These are phyloP conservation scores for Pteronura brasiliensis DNA, from an alignment of 2,113 vertebrate species.

Conservation along the genomic window DNA sequence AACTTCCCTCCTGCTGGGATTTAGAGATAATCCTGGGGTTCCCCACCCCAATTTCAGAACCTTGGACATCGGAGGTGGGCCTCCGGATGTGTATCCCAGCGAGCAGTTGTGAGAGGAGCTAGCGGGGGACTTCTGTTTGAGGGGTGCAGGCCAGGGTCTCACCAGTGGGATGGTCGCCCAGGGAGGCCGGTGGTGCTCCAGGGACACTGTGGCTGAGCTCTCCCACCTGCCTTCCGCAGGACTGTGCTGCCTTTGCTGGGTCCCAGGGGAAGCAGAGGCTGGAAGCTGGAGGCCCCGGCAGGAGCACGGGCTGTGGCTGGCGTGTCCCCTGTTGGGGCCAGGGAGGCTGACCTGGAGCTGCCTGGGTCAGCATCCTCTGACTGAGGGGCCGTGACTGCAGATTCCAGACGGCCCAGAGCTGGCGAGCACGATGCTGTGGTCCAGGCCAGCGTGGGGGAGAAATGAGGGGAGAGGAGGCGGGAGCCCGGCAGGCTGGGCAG, in stretches of 20 bases:
- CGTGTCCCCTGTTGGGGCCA: not conserved
- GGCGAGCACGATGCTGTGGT: not conserved
- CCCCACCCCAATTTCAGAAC: no score
- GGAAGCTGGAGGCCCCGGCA: not conserved
- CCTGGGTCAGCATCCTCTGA: not conserved
- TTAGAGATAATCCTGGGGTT: not conserved
- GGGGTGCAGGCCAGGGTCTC: not conserved
- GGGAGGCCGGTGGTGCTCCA: not conserved
- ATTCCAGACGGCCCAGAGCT: not conserved
- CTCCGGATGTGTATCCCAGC: not conserved
- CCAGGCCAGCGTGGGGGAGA: not conserved
- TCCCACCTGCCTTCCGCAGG: not conserved
- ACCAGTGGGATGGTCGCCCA: not conserved
- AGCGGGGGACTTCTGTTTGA: rapidly evolving
- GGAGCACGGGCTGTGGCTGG: not conserved
- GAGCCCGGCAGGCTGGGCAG: not conserved
- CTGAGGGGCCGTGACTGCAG: not conserved
- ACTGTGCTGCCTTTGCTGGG: not conserved
- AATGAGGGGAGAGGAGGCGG: not conserved
- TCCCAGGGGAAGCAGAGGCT: no score
- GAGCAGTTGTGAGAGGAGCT: not conserved
- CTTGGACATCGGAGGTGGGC: not conserved
- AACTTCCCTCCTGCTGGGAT: not conserved
- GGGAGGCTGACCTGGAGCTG: not conserved
- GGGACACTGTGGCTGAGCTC: rapidly evolving